Percentiles rank a stretch among this genome's conserved stretches.
These are phyloP conservation scores for Anarrhichthys ocellatus DNA, from an alignment of 2,113 vertebrate genomes.

Conservation along the genomic window DNA sequence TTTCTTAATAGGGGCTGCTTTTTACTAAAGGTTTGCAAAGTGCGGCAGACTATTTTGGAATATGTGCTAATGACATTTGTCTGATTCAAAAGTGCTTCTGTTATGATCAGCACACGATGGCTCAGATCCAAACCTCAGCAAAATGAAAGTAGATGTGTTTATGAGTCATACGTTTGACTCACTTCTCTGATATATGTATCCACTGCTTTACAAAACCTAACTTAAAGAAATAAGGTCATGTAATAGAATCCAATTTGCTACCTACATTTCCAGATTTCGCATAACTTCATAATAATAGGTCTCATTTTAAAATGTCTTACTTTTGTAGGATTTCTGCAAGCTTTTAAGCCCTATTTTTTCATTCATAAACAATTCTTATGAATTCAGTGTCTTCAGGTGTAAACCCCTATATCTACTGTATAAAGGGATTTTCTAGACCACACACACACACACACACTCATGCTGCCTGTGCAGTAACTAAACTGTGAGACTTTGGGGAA, in stretches of 20 bases:
- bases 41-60: constrained; percentile 27
- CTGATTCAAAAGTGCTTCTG: constrained; percentile 27
- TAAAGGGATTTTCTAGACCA: not conserved
- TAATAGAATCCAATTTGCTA: not conserved
- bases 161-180: constrained; percentile 15
- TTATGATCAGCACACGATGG: constrained; percentile 8
- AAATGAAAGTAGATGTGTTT: constrained; percentile 8
- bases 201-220: constrained; percentile 6
- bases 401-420: not conserved
- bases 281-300: not conserved
- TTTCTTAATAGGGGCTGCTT: constrained; percentile 26
- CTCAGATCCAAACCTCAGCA: constrained; percentile 19
- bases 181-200: constrained; percentile 10
- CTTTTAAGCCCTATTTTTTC: not conserved
- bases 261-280: not conserved
- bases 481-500: constrained; percentile 23
- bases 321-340: not conserved
- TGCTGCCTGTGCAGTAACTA: not conserved
- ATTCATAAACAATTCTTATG: not conserved
- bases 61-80: constrained; percentile 38
- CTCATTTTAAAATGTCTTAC: not conserved
- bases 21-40: constrained; percentile 39
- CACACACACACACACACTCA: constrained; percentile 8
- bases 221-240: not conserved
- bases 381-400: not conserved